Evolutionary conservation across 2,113 vertebrate species (phyloP).

Genomic region (Hippopotamus amphibius): DNA sequence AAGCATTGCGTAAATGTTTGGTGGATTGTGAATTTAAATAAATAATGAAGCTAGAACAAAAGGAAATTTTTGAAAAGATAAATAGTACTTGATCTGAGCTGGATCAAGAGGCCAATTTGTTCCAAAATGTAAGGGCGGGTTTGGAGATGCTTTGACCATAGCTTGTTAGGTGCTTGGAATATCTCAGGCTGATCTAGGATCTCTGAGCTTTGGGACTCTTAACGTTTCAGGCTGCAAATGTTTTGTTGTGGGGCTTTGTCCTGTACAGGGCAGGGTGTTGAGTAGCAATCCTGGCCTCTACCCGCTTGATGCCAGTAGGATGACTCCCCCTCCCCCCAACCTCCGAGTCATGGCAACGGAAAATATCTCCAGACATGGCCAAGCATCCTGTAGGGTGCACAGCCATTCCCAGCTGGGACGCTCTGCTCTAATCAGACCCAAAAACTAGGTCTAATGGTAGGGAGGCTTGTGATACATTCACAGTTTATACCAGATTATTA

Average conservation of each 20-base stretch:
- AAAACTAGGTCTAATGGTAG: background rate
- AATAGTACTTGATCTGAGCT: background rate
- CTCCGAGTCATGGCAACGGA: background rate
- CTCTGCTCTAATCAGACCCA: background rate
- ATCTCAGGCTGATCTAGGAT: background rate
- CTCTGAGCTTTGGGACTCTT: fast-evolving
- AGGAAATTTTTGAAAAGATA: background rate
- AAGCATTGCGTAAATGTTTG: background rate
- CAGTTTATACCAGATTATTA: background rate
- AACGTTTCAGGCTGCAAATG: background rate
- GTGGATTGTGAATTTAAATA: slow-evolving; percentile 18
- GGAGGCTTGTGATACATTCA: background rate
- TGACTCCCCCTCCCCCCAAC: too few species aligned
- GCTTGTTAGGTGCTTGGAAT: background rate
- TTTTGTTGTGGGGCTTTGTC: background rate
- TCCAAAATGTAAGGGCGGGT: background rate
- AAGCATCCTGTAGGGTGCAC: background rate
- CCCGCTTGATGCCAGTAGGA: background rate
- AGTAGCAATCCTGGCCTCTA: background rate
- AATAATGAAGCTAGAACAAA: background rate
- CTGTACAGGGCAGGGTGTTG: background rate
- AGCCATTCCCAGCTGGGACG: background rate
- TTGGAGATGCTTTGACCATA: background rate
- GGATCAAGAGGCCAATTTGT: background rate
- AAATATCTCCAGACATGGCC: background rate